A percentile compares a stretch with the other conserved stretches of the same genome.
Conservation (phyloP, 2,113 vertebrate species). For the Excalfactoria chinensis region DNA sequence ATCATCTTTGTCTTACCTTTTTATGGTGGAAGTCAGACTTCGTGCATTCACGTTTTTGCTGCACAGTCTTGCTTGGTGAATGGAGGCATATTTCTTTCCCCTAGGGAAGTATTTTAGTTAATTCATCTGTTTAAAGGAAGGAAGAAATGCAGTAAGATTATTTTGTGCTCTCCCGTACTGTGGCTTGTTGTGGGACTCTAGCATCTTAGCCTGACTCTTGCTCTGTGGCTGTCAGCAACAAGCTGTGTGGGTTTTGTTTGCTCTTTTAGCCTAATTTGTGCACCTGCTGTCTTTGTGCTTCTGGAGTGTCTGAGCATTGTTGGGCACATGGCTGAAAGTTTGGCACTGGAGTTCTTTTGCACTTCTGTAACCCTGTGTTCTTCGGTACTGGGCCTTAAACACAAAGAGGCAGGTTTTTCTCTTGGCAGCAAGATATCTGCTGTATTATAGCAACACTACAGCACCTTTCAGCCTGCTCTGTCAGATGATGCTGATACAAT, state of each 20-base stretch:
- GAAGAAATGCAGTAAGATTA: not conserved
- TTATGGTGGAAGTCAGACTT: not conserved
- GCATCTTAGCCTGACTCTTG: not conserved
- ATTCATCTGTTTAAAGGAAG: not conserved
- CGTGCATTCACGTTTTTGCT: not conserved
- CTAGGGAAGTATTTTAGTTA: not conserved
- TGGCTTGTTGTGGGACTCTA: not conserved
- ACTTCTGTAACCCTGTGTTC: not conserved
- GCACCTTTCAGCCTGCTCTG: not conserved
- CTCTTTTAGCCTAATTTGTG: not conserved
- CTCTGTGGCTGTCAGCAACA: not conserved
- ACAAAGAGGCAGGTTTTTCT: not conserved
- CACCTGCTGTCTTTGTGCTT: not conserved
- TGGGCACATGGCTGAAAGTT: not conserved
- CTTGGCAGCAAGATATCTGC: not conserved
- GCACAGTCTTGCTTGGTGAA: not conserved
- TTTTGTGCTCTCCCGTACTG: fast-evolving
- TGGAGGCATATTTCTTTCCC: not conserved
- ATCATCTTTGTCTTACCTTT: not conserved
- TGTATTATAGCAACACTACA: not conserved
- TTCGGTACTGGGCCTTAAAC: not conserved
- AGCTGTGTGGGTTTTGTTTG: not conserved
- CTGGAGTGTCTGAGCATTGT: not conserved
- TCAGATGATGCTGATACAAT: not conserved
- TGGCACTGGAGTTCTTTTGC: not conserved